Evolutionary conservation across 2,888 invertebrate genomes (phyloP).

Genomic region (Drosophila nr. perissopoda): DNA sequence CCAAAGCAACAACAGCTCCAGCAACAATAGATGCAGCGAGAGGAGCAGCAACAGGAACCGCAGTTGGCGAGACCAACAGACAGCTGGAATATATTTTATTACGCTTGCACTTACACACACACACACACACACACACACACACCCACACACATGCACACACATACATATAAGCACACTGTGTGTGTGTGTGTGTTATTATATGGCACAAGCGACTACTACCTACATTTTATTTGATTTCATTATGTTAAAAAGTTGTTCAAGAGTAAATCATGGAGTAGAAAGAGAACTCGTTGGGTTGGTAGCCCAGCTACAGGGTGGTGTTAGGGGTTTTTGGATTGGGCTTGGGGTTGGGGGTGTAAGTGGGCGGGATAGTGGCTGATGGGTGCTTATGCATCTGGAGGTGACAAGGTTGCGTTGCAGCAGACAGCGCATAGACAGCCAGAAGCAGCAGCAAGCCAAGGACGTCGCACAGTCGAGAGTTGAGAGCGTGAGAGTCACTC

Average conservation of each 20-base stretch:
- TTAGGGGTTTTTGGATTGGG: background rate
- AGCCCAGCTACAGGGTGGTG: background rate
- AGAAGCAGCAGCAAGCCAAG: conserved; percentile 61
- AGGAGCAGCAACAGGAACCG: conserved; percentile 59
- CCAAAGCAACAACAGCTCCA: conserved; percentile 6
- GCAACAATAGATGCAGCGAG: conserved; percentile 13
- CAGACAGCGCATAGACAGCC: conserved; percentile 76
- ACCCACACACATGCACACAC: conserved; percentile 3
- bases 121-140: conserved; percentile 13
- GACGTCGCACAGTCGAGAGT: conserved; percentile 64
- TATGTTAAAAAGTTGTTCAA: conserved; percentile 83
- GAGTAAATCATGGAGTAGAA: conserved; percentile 75
- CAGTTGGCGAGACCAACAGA: conserved; percentile 64
- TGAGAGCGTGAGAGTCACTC: conserved; percentile 21
- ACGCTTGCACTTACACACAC: conserved; percentile 42
- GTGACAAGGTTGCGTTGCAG: conserved; percentile 59
- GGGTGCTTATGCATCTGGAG: conserved; percentile 30
- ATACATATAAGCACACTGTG: conserved; percentile 12
- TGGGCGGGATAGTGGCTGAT: conserved; percentile 17
- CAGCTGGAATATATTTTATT: conserved; percentile 74
- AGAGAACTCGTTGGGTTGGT: conserved; percentile 40
- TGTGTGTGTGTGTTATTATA: conserved; percentile 50
- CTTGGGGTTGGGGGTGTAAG: background rate
- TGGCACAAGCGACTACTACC: conserved; percentile 71
- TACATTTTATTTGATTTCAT: conserved; percentile 83